Conservation (phyloP, 2,797 vertebrate genomes). For the Hippoglossus hippoglossus region DNA sequence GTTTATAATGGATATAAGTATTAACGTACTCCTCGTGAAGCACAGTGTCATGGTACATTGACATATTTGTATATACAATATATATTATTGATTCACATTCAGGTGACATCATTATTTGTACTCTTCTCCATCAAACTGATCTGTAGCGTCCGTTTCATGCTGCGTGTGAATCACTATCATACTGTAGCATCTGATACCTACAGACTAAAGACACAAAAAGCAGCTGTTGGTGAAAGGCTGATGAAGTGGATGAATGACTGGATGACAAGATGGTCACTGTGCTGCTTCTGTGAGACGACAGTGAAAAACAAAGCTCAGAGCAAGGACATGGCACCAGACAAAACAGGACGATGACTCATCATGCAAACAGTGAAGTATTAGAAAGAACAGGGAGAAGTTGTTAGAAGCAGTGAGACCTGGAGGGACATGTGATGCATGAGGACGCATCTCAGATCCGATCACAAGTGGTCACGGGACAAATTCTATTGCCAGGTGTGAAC, state of each 20-base stretch:
- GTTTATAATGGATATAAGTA: background rate
- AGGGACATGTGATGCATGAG: background rate
- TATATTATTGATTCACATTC: no score
- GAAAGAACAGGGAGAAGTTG: background rate
- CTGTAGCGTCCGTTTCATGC: no score
- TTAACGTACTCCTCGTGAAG: background rate
- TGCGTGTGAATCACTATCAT: no score
- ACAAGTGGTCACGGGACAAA: background rate
- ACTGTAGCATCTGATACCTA: no score
- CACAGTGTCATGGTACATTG: background rate
- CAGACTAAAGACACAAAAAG: background rate
- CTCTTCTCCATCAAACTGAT: background rate
- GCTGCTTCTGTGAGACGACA: background rate
- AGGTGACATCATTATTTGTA: background rate
- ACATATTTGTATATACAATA: background rate
- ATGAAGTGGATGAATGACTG: background rate
- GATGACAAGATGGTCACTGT: no score
- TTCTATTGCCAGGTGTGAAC: no score
- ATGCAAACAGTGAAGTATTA: background rate
- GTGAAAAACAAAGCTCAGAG: background rate
- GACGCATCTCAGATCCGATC: no score
- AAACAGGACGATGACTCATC: background rate
- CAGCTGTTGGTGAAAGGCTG: conserved; percentile 1
- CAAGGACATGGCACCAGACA: background rate
- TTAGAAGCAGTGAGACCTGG: background rate